Evolutionary conservation across 2,888 invertebrate species (phyloP).

Genomic region (Tuberolachnus salignus): DNA sequence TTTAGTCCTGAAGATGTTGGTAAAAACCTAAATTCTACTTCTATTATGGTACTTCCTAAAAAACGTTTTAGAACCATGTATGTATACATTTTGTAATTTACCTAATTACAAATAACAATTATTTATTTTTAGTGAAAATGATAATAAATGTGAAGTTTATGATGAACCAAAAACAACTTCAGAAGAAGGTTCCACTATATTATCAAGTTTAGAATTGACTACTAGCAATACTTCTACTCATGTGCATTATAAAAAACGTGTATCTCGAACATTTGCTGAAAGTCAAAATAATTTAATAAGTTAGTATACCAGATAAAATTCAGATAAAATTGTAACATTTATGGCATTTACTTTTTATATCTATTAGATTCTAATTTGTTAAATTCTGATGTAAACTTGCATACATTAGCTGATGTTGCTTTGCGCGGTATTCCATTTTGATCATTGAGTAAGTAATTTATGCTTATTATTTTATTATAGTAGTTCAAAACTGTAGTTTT

Average conservation of each 20-base stretch:
- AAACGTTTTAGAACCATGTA: conserved; percentile 46
- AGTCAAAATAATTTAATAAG: conserved; percentile 40
- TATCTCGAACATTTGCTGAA: conserved; percentile 47
- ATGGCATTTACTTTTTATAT: neutral
- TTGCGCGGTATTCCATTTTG: conserved; percentile 40
- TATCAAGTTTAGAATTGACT: conserved; percentile 49
- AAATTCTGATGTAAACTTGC: conserved; percentile 40
- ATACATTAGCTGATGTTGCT: conserved; percentile 50
- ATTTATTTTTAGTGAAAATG: conserved; percentile 31
- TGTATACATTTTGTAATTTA: conserved; percentile 1
- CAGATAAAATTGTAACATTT: neutral
- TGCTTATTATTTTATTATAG: neutral
- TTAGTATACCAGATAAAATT: neutral
- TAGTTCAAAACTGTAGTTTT: too few relatives aligned
- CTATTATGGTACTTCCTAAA: conserved; percentile 43
- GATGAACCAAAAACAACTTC: conserved; percentile 38
- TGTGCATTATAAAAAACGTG: conserved; percentile 51
- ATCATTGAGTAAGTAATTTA: conserved; percentile 20
- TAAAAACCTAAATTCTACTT: conserved; percentile 23
- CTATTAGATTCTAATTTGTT: conserved; percentile 16
- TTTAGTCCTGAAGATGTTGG: conserved; percentile 28
- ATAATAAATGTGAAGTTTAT: conserved; percentile 8
- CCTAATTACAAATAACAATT: conserved; percentile 1
- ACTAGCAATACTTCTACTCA: conserved; percentile 38
- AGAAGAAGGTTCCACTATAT: conserved; percentile 43